Evolutionary conservation across 2,888 invertebrate species (phyloP), one percentile per base, ranked within the genome.

Genomic region (Dilophus febrilis): DNA sequence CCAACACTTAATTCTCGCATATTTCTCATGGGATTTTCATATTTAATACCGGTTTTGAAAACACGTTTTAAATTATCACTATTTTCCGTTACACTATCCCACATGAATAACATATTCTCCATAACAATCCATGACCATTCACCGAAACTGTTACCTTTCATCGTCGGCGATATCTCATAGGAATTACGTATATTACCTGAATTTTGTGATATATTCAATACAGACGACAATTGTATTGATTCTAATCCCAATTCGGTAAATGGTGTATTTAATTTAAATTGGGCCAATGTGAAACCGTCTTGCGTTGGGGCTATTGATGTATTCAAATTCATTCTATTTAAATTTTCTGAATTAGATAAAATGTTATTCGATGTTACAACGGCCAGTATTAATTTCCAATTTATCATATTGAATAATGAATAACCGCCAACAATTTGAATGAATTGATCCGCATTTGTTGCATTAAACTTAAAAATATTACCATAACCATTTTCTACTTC

Each of bases 101-200:
- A 49, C 38, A 61, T 57, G 2, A 70, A 47, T 44, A 59, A 59
- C 61, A 72, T 65, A 50, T 71, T 62, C 48, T 69, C 66, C 46
- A 67, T 53, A 33, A 68, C 53, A 3, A 65, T 44, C 61, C 70
- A 68, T 11, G 65, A 64, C 71, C 74, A 74, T 7, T 59, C 51
- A 4, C 66, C 51, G 14, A 58, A 56, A 5, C 64, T 55, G 10
- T 63, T 57, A 7, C 69, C 71, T 38, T 53, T 55, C 5, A 66
- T 54, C 4, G 4, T 8, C 12, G 63, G 52, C 2, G 63, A 58
- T 35, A 68, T 49, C 36, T 58, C 58, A 50, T 68, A 70, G 42
- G 53, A 54, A 3, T 57, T 56, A 4, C 52, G 45, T 2, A 59
- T 51, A 18, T 51, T 48, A 5, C 62, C 64, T 2, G 50, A 47